phyloP scores from a whole-genome alignment of 2,113 vertebrate species.

The Eudyptes chrysolophus region DNA sequence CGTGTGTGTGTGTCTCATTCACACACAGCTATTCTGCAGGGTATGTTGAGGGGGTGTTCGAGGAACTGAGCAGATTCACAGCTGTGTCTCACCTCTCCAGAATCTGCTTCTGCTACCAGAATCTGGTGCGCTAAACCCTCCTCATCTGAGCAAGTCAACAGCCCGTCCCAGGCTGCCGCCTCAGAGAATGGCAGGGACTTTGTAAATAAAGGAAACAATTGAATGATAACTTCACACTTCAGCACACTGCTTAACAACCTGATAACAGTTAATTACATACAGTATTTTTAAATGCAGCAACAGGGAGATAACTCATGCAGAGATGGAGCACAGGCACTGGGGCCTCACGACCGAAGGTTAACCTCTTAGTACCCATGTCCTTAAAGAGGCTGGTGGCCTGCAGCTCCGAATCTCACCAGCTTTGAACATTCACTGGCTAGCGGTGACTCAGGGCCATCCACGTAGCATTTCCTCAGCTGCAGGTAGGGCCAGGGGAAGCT shows the following conservation, averaged over 20 bases:
- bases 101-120: conserved; percentile 37
- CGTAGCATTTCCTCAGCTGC: accelerated
- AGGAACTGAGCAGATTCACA: neutral
- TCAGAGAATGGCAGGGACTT: conserved; percentile 47
- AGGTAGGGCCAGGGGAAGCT: neutral
- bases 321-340: conserved; percentile 1
- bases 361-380: neutral
- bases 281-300: conserved; percentile 58
- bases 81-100: neutral
- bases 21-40: neutral
- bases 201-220: conserved; percentile 76
- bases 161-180: conserved; percentile 42
- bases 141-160: conserved; percentile 65
- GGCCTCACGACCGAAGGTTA: neutral
- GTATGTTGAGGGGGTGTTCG: neutral
- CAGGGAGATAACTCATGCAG: conserved; percentile 23
- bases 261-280: conserved; percentile 67
- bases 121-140: conserved; percentile 11
- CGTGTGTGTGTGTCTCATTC: neutral
- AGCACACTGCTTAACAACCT: conserved; percentile 70
- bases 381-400: neutral
- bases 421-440: neutral
- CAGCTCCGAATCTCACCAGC: neutral
- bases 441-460: neutral
- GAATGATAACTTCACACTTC: conserved; percentile 75